phyloP scores from a whole-genome alignment of 2,797 vertebrate genomes.

The Buceros bicornis region DNA sequence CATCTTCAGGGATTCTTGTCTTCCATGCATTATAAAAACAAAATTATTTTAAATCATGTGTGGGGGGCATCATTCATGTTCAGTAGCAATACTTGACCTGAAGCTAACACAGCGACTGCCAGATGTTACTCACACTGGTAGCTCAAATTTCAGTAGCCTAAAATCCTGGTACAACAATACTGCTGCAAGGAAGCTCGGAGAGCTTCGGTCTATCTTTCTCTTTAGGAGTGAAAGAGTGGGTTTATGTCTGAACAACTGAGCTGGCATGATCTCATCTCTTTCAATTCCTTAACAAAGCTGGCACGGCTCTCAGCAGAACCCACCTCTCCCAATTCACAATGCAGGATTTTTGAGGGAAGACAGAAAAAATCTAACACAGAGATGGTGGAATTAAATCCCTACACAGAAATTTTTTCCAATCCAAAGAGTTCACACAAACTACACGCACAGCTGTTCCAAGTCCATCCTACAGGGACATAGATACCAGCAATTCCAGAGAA shows the following conservation, averaged over 20 bases:
- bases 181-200: background rate
- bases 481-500: background rate
- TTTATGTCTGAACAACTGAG: background rate
- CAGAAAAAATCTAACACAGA: background rate
- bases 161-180: background rate
- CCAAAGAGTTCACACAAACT: background rate
- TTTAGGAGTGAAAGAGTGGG: background rate
- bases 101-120: background rate
- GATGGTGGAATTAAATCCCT: background rate
- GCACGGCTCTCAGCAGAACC: background rate
- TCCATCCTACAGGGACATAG: background rate
- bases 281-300: background rate
- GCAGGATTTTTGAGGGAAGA: background rate
- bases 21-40: background rate
- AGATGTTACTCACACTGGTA: background rate
- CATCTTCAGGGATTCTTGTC: background rate
- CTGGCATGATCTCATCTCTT: background rate
- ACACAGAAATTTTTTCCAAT: background rate
- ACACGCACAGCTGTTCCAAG: rapidly evolving
- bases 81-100: background rate
- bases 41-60: background rate
- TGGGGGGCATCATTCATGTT: background rate
- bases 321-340: background rate
- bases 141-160: background rate
- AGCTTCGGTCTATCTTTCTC: background rate